Percentiles rank a stretch among this genome's conserved stretches.
These are phyloP conservation scores for Malacosoma neustria DNA, from an alignment of 2,888 invertebrate species.

Conservation along the genomic window DNA sequence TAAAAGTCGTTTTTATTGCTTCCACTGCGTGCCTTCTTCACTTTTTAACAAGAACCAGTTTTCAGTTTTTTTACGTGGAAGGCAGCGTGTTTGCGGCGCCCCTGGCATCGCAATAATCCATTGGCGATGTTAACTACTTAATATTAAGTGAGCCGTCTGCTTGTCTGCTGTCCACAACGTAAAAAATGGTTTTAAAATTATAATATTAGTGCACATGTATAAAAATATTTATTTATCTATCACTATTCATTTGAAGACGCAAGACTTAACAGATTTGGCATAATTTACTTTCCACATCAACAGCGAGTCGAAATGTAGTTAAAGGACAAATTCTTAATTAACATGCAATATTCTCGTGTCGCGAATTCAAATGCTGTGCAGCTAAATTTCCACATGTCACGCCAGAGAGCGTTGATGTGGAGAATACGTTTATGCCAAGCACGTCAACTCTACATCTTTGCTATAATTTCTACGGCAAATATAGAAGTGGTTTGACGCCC, in stretches of 20 bases:
- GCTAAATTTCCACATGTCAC: constrained; percentile 24
- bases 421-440: background rate
- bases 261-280: too few relatives aligned
- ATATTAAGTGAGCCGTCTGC: background rate
- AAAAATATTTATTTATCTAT: too few relatives aligned
- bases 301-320: background rate
- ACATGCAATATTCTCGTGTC: constrained; percentile 23
- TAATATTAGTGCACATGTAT: too few relatives aligned
- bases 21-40: too few relatives aligned
- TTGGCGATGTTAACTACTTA: background rate
- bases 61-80: too few relatives aligned
- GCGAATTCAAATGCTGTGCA: constrained; percentile 32
- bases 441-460: background rate
- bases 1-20: too few relatives aligned
- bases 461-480: too few relatives aligned
- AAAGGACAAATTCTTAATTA: constrained; percentile 14
- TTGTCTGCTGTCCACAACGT: background rate
- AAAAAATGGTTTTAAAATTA: too few relatives aligned
- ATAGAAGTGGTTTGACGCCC: too few relatives aligned
- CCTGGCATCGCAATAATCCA: background rate
- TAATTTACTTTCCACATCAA: too few relatives aligned
- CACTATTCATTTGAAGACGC: too few relatives aligned
- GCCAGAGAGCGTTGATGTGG: background rate
- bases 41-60: too few relatives aligned
- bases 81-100: background rate